Conservation (phyloP, 2,797 vertebrate species). For the Schizopygopsis malacanthus region DNA sequence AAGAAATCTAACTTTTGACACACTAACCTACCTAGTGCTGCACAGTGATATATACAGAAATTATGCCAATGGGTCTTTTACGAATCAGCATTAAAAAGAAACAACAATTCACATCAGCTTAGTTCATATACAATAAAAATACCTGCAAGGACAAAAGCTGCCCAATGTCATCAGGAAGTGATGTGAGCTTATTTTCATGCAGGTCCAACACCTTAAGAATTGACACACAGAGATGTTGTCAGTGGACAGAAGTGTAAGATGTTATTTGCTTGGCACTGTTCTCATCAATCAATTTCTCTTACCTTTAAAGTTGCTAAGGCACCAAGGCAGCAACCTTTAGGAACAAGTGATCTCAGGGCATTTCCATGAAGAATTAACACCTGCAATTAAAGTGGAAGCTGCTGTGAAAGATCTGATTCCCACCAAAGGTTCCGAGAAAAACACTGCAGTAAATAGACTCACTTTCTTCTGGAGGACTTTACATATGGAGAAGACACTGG, state of each 20-base stretch:
- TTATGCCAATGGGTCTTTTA: neutral
- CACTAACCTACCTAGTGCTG: neutral
- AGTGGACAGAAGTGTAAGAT: neutral
- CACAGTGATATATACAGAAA: neutral
- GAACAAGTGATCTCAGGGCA: conserved; percentile 82
- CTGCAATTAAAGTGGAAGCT: conserved; percentile 68
- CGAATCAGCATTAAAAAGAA: neutral
- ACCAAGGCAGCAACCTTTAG: conserved; percentile 86
- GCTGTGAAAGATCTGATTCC: conserved; percentile 12
- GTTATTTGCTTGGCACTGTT: neutral
- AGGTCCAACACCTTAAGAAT: conserved; percentile 89
- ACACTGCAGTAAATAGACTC: conserved; percentile 42
- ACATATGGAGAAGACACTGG: conserved; percentile 88
- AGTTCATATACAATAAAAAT: neutral
- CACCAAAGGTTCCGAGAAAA: neutral
- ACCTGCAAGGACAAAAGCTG: conserved; percentile 88
- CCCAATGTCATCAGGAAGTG: conserved; percentile 87
- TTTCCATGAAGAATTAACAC: conserved; percentile 92
- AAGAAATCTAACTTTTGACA: neutral
- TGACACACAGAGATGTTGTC: conserved; percentile 30
- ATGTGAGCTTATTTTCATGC: conserved; percentile 87
- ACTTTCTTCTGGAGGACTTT: conserved; percentile 98
- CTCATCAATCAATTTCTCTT: conserved; percentile 34
- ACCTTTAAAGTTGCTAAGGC: conserved; percentile 90
- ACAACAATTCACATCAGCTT: neutral